Conservation (phyloP, 2,797 vertebrate genomes). For the Fundulus diaphanus region DNA sequence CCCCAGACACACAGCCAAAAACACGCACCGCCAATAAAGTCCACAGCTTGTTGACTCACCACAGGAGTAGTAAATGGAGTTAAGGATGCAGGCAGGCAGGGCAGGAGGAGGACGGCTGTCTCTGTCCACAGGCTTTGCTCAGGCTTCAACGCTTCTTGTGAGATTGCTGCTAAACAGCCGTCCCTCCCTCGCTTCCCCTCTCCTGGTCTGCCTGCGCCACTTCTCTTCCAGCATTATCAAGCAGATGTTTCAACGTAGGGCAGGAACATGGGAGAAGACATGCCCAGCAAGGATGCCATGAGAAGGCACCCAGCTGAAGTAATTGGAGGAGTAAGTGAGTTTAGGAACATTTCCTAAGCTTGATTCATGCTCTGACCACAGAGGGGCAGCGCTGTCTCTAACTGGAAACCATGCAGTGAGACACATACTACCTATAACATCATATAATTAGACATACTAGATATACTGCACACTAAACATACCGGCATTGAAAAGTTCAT, state of each 20-base stretch:
- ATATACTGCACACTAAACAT: too few relatives aligned
- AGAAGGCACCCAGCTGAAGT: background rate
- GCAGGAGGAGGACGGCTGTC: background rate
- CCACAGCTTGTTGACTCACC: conserved; percentile 11
- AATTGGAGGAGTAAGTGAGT: background rate
- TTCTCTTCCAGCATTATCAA: background rate
- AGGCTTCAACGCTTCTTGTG: background rate
- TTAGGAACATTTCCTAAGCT: background rate
- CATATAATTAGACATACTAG: background rate
- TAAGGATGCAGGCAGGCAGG: background rate
- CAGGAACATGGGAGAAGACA: background rate
- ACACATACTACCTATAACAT: too few relatives aligned
- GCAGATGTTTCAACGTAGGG: background rate
- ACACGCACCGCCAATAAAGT: background rate
- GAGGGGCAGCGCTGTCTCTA: background rate
- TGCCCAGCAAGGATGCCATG: background rate
- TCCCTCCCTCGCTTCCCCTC: background rate
- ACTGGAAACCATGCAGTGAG: background rate
- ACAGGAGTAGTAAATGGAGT: background rate
- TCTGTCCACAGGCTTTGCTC: conserved; percentile 1
- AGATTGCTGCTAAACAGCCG: background rate
- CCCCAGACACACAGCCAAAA: conserved; percentile 1
- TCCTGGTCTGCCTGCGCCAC: background rate
- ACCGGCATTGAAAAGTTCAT: too few relatives aligned
- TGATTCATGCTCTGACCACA: background rate